phyloP scores from a whole-genome alignment of 2,113 vertebrate species.

The Camarhynchus parvulus region DNA sequence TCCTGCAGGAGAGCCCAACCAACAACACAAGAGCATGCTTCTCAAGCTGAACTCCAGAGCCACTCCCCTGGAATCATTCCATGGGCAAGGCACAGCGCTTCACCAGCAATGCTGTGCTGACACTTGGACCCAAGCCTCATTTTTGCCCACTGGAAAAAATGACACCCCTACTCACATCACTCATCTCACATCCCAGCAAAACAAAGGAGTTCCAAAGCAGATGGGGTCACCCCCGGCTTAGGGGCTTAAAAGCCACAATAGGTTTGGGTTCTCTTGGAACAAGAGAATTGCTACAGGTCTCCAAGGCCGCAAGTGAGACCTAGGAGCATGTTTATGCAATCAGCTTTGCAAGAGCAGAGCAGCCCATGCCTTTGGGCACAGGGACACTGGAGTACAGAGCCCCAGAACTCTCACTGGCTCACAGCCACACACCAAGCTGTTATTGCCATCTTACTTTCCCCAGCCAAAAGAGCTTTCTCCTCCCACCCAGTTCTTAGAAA shows the following conservation, averaged over 20 bases:
- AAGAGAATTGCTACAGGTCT: neutral
- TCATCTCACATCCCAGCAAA: neutral
- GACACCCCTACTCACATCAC: neutral
- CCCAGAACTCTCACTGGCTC: neutral
- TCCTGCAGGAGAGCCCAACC: neutral
- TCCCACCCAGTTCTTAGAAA: neutral
- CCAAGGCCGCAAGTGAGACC: neutral
- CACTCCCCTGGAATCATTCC: neutral
- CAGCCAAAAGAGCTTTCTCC: neutral
- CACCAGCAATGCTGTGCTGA: accelerated
- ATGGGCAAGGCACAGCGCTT: neutral
- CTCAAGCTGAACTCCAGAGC: neutral
- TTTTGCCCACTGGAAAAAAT: neutral
- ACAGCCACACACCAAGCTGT: neutral
- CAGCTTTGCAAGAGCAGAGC: neutral
- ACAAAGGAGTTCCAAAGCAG: neutral
- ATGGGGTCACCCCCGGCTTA: neutral
- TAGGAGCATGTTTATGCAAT: neutral
- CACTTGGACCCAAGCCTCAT: neutral
- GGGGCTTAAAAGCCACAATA: accelerated
- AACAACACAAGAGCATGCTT: accelerated
- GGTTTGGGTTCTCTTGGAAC: neutral
- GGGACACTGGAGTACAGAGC: neutral
- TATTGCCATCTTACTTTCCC: neutral
- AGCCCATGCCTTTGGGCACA: neutral